Evolutionary conservation across 2,113 vertebrate species (phyloP).

Genomic region (Pionites leucogaster): DNA sequence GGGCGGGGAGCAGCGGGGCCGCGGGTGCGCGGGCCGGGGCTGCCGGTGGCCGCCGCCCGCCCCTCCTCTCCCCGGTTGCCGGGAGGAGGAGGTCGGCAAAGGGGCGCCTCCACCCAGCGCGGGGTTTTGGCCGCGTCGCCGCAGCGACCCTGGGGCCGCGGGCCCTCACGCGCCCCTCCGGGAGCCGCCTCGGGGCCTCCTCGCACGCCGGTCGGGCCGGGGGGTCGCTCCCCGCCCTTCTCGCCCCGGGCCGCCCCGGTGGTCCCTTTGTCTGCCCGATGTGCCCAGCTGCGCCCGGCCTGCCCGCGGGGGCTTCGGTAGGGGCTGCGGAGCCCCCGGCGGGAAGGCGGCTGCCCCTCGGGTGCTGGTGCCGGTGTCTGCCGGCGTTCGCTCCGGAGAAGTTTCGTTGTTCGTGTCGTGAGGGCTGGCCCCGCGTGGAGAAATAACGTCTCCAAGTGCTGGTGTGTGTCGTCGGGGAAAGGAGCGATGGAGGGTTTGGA

Average conservation of each 20-base stretch:
- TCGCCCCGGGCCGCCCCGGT: neutral
- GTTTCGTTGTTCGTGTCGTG: neutral
- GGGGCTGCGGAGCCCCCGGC: neutral
- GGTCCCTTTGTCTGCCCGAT: neutral
- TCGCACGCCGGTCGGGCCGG: neutral
- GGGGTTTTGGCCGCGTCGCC: neutral
- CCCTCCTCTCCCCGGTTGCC: neutral
- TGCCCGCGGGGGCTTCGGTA: neutral
- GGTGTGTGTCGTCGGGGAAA: neutral
- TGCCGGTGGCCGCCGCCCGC: neutral
- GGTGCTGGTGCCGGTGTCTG: neutral
- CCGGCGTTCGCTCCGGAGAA: neutral
- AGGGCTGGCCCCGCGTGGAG: neutral
- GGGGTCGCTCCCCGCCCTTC: neutral
- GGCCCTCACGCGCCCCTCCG: neutral
- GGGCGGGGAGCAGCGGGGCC: neutral
- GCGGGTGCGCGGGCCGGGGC: neutral
- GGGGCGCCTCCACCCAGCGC: too few species aligned
- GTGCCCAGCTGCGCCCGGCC: neutral
- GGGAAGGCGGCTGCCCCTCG: neutral
- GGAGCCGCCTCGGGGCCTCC: neutral
- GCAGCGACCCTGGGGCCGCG: neutral
- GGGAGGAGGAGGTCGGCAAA: neutral
- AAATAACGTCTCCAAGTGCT: neutral
- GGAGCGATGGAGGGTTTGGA: accelerated